phyloP scores from a whole-genome alignment of 2,888 invertebrate genomes.

The Drosophila pseudotakahashii region DNA sequence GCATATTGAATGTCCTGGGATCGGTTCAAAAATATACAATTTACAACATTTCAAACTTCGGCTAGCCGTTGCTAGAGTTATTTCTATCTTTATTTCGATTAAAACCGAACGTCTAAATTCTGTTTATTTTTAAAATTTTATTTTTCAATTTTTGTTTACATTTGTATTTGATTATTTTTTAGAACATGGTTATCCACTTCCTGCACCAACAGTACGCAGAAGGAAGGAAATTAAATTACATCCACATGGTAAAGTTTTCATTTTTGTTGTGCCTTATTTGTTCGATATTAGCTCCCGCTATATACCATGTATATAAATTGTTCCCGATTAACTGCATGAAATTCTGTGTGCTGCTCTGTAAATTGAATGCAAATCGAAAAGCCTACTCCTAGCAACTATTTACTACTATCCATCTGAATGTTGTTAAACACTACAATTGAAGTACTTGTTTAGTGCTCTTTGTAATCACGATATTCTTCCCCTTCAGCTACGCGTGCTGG shows the following conservation, averaged over 20 bases:
- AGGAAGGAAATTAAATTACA: slow-evolving; percentile 84
- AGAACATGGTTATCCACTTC: slow-evolving; percentile 83
- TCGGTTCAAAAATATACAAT: slow-evolving; percentile 17
- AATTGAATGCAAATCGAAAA: slow-evolving; percentile 27
- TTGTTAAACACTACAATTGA: slow-evolving; percentile 37
- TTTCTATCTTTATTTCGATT: slow-evolving; percentile 12
- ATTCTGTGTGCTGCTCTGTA: slow-evolving; percentile 55
- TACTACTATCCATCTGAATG: slow-evolving; percentile 57
- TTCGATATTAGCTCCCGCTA: slow-evolving; percentile 30
- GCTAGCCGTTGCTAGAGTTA: slow-evolving; percentile 28
- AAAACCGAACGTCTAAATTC: slow-evolving; percentile 25
- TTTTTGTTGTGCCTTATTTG: slow-evolving; percentile 64
- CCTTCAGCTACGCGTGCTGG: slow-evolving; percentile 96
- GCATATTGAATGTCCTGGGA: slow-evolving; percentile 33
- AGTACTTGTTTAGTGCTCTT: not conserved
- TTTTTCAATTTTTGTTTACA: slow-evolving; percentile 48
- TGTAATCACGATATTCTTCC: slow-evolving; percentile 24
- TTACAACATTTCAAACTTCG: slow-evolving; percentile 19
- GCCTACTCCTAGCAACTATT: slow-evolving; percentile 16
- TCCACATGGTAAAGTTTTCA: slow-evolving; percentile 82
- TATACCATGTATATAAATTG: slow-evolving; percentile 31
- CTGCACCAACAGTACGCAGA: slow-evolving; percentile 83
- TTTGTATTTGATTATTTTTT: slow-evolving; percentile 76
- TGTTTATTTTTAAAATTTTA: slow-evolving; percentile 46
- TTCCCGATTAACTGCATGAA: slow-evolving; percentile 56